These are phyloP conservation scores for Scartelaos histophorus DNA, from an alignment of 2,113 vertebrate species.

Conservation along the genomic window DNA sequence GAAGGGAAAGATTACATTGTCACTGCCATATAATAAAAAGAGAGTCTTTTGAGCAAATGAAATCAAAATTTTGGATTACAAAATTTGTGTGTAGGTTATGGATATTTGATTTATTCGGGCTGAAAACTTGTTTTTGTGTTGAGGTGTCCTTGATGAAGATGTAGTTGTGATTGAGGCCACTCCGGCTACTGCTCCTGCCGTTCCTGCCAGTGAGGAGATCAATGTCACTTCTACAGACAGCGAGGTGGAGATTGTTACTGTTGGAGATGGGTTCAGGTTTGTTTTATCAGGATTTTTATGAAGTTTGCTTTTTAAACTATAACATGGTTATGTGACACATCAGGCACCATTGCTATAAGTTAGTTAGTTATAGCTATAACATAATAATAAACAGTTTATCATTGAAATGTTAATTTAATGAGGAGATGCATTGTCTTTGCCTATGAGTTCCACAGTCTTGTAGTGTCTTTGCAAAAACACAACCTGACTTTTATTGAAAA, in stretches of 20 bases:
- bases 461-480: neutral
- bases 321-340: neutral
- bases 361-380: neutral
- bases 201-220: constrained; percentile 97
- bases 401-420: neutral
- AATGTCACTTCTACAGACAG: constrained; percentile 99
- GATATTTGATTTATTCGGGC: neutral
- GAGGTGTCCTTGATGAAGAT: constrained; percentile 95
- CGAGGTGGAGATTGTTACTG: constrained; percentile 97
- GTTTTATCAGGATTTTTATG: neutral
- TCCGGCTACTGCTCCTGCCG: constrained; percentile 88
- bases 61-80: no score
- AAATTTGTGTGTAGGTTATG: neutral
- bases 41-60: no score
- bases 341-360: neutral
- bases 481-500: constrained; percentile 13
- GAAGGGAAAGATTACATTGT: neutral
- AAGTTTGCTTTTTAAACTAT: neutral
- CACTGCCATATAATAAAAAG: no score
- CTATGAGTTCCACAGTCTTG: constrained; percentile 26
- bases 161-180: constrained; percentile 98
- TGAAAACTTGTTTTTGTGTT: constrained; percentile 25
- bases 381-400: neutral
- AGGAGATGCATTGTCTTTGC: constrained; percentile 22
- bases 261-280: constrained; percentile 94